Base-by-base conservation (phyloP, 2,797 vertebrate species). In the Hipposideros larvatus region DNA sequence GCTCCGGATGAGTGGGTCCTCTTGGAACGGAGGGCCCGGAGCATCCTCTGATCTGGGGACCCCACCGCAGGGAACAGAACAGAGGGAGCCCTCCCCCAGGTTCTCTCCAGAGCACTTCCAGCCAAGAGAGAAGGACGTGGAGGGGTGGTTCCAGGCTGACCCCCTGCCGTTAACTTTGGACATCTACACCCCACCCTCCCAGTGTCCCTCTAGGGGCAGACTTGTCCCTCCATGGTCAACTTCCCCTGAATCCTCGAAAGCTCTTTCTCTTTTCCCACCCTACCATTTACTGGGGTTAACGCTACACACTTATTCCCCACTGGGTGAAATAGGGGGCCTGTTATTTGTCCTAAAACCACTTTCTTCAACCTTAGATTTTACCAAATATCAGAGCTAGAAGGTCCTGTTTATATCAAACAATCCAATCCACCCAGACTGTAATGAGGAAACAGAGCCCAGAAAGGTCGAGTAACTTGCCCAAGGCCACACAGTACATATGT, bases 241-340 rank as follows among this genome's bases (percentile, higher is more conserved):
- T 31, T 61, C 46, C 48, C 43, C 43, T 3, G 21, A 26, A 11
- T 18, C 63, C 61, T 61, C 24, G 0, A 19, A 9, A 14, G 1
- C 21, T 7, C 46, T 37, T 48, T 24, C 46, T 59, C 24, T 24
- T n/a, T 18, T 18, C 24, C 43, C 13, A 46, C 43, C 26, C 11
- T 7, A 4, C 48, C 55, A 2, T 6, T 74, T 37, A 2, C 21
- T 3, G 0, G 11, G 11, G 11, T 31, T 43, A 16, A 34, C 16
- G 11, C 31, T 16, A 9, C 16, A 16, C 3, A 31, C 26, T 16
- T 37, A 8, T n/a, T 7, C 26, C 11, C 57, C 2, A 1, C 18
- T 10, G 26, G 57, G 61, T 41, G 31, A 51, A 16, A 22, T 2
- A 9, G 46, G 26, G 28, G 24, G 34, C 41, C 41, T 26, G 0